Evolutionary conservation across 2,888 invertebrate species (phyloP), one percentile per base, ranked within the genome.

Genomic region (Diachrysia chrysitis): DNA sequence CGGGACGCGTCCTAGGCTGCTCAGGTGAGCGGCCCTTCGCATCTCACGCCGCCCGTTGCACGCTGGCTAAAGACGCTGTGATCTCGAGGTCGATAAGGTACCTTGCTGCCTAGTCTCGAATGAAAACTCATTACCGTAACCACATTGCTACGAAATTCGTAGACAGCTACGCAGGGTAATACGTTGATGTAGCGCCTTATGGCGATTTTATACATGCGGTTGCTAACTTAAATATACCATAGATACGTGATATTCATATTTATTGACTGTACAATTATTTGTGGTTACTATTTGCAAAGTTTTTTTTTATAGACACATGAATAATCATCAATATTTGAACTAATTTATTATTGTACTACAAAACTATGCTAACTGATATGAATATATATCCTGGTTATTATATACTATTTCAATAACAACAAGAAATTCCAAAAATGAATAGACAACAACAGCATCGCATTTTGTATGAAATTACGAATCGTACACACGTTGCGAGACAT

Each of bases 21-120:
- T 92, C 93, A 94, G 94, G 94, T 94, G 93, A 94, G 94, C 91
- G 88, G 90, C 84, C 89, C 85, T 85, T 90, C 86, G 83, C 91
- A 91, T 92, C 93, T 90, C 89, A 84, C 86, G 82, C 79, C 87
- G 84, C 78, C 79, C 87, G 84, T 78, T 85, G 86, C 85, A 87
- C 81, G 83, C 85, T 89, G 89, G 79, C 78, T 82, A 87, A 89
- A 90, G 90, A 92, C 89, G 88, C 90, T 91, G 87, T 85, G 86
- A 91, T 91, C 88, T 88, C 86, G 86, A 87, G 93, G 93, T 94
- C 93, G 93, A 94, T 94, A 93, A 90, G 90, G 83, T 84, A 83
- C 73, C 66, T 74, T 78, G 74, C 73, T 73, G 78, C 78, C 79
- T 85, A 71, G 80, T 79, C 75, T 71, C 76, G 66, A 79, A 82